phyloP scores from a whole-genome alignment of 2,797 vertebrate genomes.

The Falco columbarius region DNA sequence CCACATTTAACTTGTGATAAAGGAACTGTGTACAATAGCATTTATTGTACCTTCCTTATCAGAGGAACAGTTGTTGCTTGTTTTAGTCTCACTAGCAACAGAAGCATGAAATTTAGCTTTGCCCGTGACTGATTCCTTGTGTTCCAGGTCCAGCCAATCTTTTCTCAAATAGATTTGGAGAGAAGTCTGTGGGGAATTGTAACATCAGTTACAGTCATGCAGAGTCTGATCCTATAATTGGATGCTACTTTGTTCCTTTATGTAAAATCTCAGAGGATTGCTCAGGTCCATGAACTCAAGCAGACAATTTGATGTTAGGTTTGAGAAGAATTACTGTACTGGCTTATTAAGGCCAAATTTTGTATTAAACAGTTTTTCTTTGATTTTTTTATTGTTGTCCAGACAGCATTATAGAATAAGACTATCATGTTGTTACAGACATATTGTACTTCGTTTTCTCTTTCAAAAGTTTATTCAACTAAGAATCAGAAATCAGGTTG shows the following conservation, averaged over 20 bases:
- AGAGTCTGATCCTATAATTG: background rate
- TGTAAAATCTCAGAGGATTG: background rate
- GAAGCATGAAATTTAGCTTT: conserved; percentile 1
- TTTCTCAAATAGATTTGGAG: background rate
- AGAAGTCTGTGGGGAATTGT: background rate
- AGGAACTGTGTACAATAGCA: background rate
- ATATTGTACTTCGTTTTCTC: background rate
- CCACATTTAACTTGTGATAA: background rate
- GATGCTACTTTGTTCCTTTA: background rate
- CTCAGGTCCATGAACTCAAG: background rate
- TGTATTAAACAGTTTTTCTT: background rate
- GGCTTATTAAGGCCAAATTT: background rate
- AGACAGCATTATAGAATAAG: background rate
- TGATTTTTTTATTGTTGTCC: background rate
- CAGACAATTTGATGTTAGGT: background rate
- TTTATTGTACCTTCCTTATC: background rate
- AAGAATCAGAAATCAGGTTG: background rate
- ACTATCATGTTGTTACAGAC: background rate
- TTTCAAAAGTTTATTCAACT: background rate
- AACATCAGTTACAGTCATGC: background rate
- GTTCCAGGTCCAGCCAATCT: background rate
- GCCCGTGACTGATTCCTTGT: background rate
- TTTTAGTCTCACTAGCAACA: background rate
- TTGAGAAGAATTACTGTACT: background rate
- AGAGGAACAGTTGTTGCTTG: background rate